phyloP scores from a whole-genome alignment of 2,888 invertebrate species.

The Rosalia funebris region DNA sequence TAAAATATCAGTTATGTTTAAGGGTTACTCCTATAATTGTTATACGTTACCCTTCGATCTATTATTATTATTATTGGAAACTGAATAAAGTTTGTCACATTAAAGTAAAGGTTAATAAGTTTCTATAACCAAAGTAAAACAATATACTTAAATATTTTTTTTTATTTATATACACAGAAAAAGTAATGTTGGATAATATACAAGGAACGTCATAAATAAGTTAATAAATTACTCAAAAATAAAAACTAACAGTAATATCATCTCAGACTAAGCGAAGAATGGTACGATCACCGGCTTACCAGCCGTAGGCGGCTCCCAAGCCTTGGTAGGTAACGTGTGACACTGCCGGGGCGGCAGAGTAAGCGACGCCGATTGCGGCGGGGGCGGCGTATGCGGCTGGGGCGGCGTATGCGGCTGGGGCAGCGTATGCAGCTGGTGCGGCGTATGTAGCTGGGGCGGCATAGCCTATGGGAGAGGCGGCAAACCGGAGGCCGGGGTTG shows the following conservation, averaged over 20 bases:
- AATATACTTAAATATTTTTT: neutral
- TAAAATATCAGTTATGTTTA: too few relatives aligned
- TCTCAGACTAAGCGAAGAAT: neutral
- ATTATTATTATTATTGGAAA: too few relatives aligned
- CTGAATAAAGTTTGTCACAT: too few relatives aligned
- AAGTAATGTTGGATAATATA: neutral
- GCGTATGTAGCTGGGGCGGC: slow-evolving; percentile 46
- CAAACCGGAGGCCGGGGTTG: slow-evolving; percentile 68
- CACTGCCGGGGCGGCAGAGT: slow-evolving; percentile 71
- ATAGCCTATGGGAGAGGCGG: slow-evolving; percentile 54
- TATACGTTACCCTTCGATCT: too few relatives aligned
- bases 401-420: slow-evolving; percentile 55
- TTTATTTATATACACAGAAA: slow-evolving; percentile 12
- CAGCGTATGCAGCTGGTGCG: slow-evolving; percentile 51
- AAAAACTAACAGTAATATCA: neutral
- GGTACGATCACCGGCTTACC: slow-evolving; percentile 60
- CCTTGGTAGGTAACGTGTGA: slow-evolving; percentile 72
- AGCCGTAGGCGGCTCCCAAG: slow-evolving; percentile 68
- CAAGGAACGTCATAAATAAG: slow-evolving; percentile 3
- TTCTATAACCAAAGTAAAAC: neutral
- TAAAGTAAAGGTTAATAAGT: too few relatives aligned
- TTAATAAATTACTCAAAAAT: slow-evolving; percentile 9
- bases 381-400: slow-evolving; percentile 48
- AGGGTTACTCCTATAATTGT: too few relatives aligned
- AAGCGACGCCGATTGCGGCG: slow-evolving; percentile 69